A percentile compares a stretch with the other conserved stretches of the same genome.
phyloP scores from a whole-genome alignment of 2,113 vertebrate species.

The Oncorhynchus keta region DNA sequence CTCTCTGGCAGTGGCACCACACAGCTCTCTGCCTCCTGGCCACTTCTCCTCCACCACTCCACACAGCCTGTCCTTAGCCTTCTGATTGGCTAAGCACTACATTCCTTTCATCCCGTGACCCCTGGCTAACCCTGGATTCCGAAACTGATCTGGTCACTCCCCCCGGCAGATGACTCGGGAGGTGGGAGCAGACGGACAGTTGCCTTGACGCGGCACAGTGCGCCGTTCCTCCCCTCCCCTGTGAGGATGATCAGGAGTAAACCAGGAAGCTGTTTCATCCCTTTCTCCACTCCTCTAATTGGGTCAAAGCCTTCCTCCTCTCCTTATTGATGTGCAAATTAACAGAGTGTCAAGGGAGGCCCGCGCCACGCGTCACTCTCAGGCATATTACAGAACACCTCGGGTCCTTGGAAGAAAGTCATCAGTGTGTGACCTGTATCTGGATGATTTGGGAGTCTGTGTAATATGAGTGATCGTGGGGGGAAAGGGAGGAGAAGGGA shows the following conservation, averaged over 20 bases:
- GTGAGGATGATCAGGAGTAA: conserved; percentile 50
- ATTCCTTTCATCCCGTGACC: conserved; percentile 46
- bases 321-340: conserved; percentile 73
- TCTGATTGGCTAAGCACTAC: conserved; percentile 25
- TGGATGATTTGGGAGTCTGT: not conserved
- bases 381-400: conserved; percentile 62
- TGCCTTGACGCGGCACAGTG: not conserved
- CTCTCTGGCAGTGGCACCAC: not conserved
- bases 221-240: conserved; percentile 11
- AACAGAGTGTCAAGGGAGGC: conserved; percentile 52
- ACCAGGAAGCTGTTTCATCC: conserved; percentile 53
- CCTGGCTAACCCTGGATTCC: conserved; percentile 22
- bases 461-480: conserved; percentile 16
- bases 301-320: conserved; percentile 68
- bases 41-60: not conserved
- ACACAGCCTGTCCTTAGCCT: not conserved
- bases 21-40: not conserved
- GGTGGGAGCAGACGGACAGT: conserved; percentile 6
- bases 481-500: not conserved
- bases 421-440: conserved; percentile 56
- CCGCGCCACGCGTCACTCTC: conserved; percentile 52
- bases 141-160: not conserved
- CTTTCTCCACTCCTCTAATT: conserved; percentile 64
- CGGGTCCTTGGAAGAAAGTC: conserved; percentile 45
- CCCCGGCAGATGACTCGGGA: not conserved